Percentiles rank a stretch among this genome's conserved stretches.
Evolutionary conservation across 2,888 invertebrate genomes (phyloP).

Genomic region (Amblyteles armatorius): DNA sequence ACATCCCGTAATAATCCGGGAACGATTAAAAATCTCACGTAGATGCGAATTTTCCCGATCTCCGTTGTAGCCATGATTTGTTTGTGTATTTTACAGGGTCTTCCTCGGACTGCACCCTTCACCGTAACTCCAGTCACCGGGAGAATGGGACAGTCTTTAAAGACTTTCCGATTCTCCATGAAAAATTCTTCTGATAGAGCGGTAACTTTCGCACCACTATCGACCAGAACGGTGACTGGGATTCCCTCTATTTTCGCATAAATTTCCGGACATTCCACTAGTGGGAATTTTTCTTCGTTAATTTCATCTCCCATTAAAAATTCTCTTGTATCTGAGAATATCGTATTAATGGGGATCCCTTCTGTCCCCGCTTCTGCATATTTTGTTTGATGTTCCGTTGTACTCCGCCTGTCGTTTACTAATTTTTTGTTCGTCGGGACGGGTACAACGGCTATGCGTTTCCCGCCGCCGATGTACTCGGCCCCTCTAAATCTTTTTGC

Average conservation of each 20-base stretch:
- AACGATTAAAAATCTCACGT: not conserved
- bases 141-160: not conserved
- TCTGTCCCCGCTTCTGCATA: too few relatives aligned
- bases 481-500: too few relatives aligned
- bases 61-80: not conserved
- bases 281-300: not conserved
- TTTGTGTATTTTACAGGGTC: not conserved
- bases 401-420: too few relatives aligned
- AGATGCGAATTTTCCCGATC: not conserved
- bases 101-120: not conserved
- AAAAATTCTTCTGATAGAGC: not conserved
- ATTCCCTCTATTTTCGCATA: not conserved
- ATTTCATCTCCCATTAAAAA: not conserved
- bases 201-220: not conserved
- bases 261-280: not conserved
- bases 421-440: too few relatives aligned
- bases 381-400: too few relatives aligned
- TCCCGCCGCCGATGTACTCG: too few relatives aligned
- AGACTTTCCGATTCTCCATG: not conserved
- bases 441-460: too few relatives aligned
- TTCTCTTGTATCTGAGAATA: too few relatives aligned
- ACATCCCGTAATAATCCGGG: conserved; percentile 20
- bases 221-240: not conserved
- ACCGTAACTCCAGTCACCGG: not conserved
- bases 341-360: too few relatives aligned